Conservation (phyloP, 2,797 vertebrate species). For the Sebastes oblongus region DNA sequence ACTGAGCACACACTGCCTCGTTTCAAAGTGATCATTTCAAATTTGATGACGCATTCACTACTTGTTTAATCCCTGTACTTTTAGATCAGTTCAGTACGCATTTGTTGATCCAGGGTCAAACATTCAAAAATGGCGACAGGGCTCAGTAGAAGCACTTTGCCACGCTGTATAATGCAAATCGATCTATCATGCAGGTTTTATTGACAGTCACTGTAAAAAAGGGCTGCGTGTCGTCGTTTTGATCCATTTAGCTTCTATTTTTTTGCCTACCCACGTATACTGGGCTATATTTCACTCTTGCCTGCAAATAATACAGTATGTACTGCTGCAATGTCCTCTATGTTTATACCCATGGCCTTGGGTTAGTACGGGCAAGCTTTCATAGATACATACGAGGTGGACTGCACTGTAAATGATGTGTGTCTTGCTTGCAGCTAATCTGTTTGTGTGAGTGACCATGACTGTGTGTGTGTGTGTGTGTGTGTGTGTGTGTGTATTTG, state of each 20-base stretch:
- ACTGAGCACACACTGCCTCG: background rate
- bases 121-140: background rate
- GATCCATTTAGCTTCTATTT: background rate
- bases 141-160: background rate
- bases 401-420: constrained; percentile 40
- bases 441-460: background rate
- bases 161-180: constrained; percentile 12
- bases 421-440: constrained; percentile 17
- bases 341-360: constrained; percentile 35
- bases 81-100: background rate
- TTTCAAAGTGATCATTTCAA: background rate
- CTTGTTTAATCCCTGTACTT: background rate
- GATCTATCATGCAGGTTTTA: constrained; percentile 7
- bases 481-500: background rate
- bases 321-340: constrained; percentile 1
- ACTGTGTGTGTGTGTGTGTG: background rate
- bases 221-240: background rate
- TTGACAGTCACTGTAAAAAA: background rate
- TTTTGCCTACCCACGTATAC: background rate
- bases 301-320: background rate
- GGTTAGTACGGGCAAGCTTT: constrained; percentile 16
- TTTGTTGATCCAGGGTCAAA: constrained; percentile 20
- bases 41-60: constrained; percentile 8
- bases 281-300: background rate
- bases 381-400: constrained; percentile 14